Evolutionary conservation across 2,888 invertebrate genomes (phyloP).

Genomic region (Podabrus alpinus): DNA sequence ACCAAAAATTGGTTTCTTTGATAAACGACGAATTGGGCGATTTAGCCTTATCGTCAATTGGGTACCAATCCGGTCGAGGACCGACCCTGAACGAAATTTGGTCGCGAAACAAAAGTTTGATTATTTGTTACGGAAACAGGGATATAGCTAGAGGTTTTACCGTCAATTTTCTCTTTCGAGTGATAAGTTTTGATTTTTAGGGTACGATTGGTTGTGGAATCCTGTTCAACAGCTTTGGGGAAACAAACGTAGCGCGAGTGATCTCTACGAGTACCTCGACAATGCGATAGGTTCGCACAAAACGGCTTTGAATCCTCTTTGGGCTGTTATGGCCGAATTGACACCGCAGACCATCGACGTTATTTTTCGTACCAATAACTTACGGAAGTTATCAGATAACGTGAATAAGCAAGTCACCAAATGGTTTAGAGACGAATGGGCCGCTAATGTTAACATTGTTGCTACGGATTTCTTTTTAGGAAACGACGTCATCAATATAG

Average conservation of each 20-base stretch:
- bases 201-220: conserved; percentile 58
- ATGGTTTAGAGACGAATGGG: conserved; percentile 71
- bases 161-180: not conserved
- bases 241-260: conserved; percentile 61
- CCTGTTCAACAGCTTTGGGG: conserved; percentile 70
- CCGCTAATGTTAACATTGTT: conserved; percentile 69
- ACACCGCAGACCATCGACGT: conserved; percentile 70
- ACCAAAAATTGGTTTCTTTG: conserved; percentile 58
- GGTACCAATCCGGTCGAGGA: conserved; percentile 54
- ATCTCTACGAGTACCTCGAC: conserved; percentile 60
- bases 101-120: conserved; percentile 59
- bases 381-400: conserved; percentile 67
- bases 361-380: conserved; percentile 63
- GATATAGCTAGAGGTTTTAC: conserved; percentile 52
- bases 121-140: conserved; percentile 64
- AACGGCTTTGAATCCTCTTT: conserved; percentile 57
- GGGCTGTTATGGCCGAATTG: conserved; percentile 75
- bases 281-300: conserved; percentile 50
- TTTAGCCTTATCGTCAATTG: conserved; percentile 57
- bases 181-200: conserved; percentile 39
- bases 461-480: conserved; percentile 75
- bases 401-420: conserved; percentile 72
- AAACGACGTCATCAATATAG: conserved; percentile 71
- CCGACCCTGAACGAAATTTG: conserved; percentile 65
- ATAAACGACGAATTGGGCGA: conserved; percentile 60